Base-by-base conservation (phyloP, 1,140 invertebrate genomes). In the Phymastichus coffea region DNA sequence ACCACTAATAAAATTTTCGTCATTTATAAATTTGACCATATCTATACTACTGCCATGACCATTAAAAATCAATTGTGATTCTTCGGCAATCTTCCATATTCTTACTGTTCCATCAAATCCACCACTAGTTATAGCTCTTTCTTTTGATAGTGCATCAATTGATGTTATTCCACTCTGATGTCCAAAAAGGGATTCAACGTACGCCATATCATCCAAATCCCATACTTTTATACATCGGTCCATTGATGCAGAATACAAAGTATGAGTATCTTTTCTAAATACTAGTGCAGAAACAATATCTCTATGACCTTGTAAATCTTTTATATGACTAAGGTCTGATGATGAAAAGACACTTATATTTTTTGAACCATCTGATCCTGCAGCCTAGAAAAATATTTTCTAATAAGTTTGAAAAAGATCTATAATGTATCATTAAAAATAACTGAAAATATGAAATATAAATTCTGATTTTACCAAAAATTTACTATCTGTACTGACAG, bases 41-140 rank as follows among this genome's bases (percentile, higher is more conserved):
- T 98, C 96, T 46, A 97, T 88, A 63, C 88, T 93, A 37, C 88
- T 88, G 54, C 79, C 75, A 64, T 88, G 86, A 1, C 88, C 91
- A 72, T 95, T 92, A 75, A 92, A 98, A 61, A 98, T 90, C 7
- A 98, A 80, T 71, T 98, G 96, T 41, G 95, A 97, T 74, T 98
- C 96, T 81, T 98, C 95, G 0, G 90, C 86, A 58, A 99, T 91
- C 78, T 98, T 98, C 95, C 95, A 99, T 64, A 98, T 86, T 63
- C 95, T 83, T 37, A 98, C 75, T 7, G 90, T 86, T 35, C 84
- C 85, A 74, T 99, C 97, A 58, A 88, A 84, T 23, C 95, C 94
- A 38, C 96, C 96, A 46, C 89, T 86, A 6, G 94, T 94, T 1
- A 98, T 85, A 2, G 92, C 92, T 60, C 94, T 82, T 69, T 98